Base-by-base conservation (phyloP, 2,888 invertebrate genomes). In the Apamea sordens region DNA sequence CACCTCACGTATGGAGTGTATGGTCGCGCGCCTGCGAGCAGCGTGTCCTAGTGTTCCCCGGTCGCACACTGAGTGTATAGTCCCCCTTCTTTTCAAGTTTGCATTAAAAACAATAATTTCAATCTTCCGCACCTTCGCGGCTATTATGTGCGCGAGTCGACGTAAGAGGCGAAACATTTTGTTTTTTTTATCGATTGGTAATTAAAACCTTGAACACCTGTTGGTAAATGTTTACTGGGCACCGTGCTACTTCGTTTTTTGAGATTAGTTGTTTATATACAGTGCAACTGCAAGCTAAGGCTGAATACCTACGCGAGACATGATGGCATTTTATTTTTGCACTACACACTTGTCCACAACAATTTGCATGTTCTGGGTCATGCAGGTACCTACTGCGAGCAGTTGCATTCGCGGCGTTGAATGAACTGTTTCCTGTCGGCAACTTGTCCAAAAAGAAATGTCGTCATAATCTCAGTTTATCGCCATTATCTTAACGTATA, bases 1-100 rank as follows among this genome's bases (percentile, higher is more conserved):
- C 92, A 96, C 96, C 96, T 95, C 95, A 53, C 93, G 92, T 79
- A 96, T 90, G 24, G 95, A 95, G 85, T 96, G 95, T 77, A 96
- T 92, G 13, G 96, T 95, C 24, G 92, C 92, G 70, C 95, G 93
- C 83, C 96, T 93, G 50, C 88, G 91, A 10, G 89, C 83, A 32
- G 88, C 86, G 63, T 77, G 83, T 44, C 89, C 89, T 64, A 90
- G 82, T 24, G 91, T 90, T 64, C 88, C 90, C 78, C 89, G 89
- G 53, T 92, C 92, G 82, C 93, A 93, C 80, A 94, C 92, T 0
- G 96, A 94, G 89, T 95, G 94, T 82, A 96, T 91, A 72, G 94
- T 94, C 64, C 91, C 90, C 77, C 95, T 91, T 83, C 94, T 92
- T 73, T 91, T 92, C 73, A 94, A 79, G n/a, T 92, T 92, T 74